Evolutionary conservation across 2,888 invertebrate genomes (phyloP), one percentile per base, ranked within the genome.

Genomic region (Euclidia mi): DNA sequence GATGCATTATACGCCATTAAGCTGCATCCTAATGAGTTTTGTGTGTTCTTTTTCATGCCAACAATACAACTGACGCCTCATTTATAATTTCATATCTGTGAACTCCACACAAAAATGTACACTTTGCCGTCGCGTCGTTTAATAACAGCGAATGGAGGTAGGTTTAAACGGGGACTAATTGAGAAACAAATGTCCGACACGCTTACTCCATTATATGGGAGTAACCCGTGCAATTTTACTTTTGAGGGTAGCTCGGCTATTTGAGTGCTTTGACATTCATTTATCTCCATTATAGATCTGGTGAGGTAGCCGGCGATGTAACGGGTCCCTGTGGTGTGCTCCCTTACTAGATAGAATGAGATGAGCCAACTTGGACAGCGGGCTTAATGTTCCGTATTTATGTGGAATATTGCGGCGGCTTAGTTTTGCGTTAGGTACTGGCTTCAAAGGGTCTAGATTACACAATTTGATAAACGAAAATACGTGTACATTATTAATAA

Each of bases 201-300:
- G 92, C 75, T 90, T 87, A 88, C 84, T 91, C 93, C 94, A 94
- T 94, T 94, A 93, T 78, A 81, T 71, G 67, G 75, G 80, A 78
- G 82, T 84, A 87, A 84, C 85, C 82, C 85, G 82, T 81, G 84
- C 88, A 85, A 89, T 91, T 91, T 90, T 87, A 88, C 88, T 89
- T 90, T 87, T 82, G 79, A 81, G 71, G 53, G 71, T 48, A 60
- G 72, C 76, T 78, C 55, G 75, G 84, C 85, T 84, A 86, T 91
- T 90, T 88, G 85, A 89, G 87, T 86, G 82, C 88, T 91, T 91
- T 92, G 92, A 90, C 92, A 89, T 89, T 88, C 89, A 93, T 94
- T 92, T 92, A 91, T 94, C 92, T 92, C 90, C 86, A 92, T 94
- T 92, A 89, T 76, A 87, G 87, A 90, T 89, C 87, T 88, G 83